These are phyloP conservation scores for Erebia ligea DNA, from an alignment of 2,888 invertebrate species.

Conservation along the genomic window DNA sequence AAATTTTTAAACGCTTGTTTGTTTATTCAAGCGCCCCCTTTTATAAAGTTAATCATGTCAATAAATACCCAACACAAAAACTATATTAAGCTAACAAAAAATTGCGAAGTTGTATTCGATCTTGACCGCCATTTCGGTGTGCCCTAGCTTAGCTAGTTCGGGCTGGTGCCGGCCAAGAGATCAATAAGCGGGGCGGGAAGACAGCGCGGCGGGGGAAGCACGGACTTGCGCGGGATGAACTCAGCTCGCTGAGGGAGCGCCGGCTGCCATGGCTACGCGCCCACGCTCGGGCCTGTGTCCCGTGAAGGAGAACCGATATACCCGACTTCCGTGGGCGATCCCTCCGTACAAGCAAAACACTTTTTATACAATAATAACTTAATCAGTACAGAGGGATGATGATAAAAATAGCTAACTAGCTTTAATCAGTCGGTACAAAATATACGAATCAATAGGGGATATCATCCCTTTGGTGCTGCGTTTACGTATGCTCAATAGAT, in stretches of 20 bases:
- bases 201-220: slow-evolving; percentile 30
- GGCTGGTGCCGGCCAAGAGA: slow-evolving; percentile 42
- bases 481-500: too few relatives aligned
- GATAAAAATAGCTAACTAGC: slow-evolving; percentile 25
- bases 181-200: slow-evolving; percentile 44
- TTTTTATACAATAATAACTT: slow-evolving; percentile 26
- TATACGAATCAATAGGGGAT: background rate
- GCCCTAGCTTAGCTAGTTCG: slow-evolving; percentile 38
- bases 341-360: slow-evolving; percentile 29
- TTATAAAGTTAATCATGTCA: too few relatives aligned
- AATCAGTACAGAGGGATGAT: slow-evolving; percentile 18
- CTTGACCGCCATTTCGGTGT: slow-evolving; percentile 44
- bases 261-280: slow-evolving; percentile 72
- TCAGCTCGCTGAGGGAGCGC: slow-evolving; percentile 43
- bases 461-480: background rate
- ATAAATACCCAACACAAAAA: too few relatives aligned
- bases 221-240: slow-evolving; percentile 27
- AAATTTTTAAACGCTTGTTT: too few relatives aligned
- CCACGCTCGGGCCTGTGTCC: slow-evolving; percentile 67
- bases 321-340: slow-evolving; percentile 67
- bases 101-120: slow-evolving; percentile 24
- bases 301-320: slow-evolving; percentile 57
- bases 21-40: too few relatives aligned
- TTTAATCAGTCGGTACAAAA: background rate
- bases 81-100: background rate